Percentiles rank a stretch among this genome's conserved stretches.
These are phyloP conservation scores for Perccottus glenii DNA, from an alignment of 2,113 vertebrate species.

Conservation along the genomic window DNA sequence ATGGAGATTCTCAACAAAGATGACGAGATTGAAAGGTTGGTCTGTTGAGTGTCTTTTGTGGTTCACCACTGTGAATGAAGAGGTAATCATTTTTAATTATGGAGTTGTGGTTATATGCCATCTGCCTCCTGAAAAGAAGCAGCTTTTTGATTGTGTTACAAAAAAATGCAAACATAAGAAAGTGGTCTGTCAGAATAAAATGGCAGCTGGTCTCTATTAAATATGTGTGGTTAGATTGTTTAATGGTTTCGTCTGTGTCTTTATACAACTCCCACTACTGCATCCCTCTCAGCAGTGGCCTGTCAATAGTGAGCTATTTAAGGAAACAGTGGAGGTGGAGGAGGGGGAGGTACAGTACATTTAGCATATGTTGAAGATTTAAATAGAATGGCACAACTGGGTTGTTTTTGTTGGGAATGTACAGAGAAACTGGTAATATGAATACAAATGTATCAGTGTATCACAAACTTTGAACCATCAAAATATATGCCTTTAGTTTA, in stretches of 20 bases:
- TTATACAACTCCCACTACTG: constrained; percentile 17
- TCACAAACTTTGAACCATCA: too few relatives aligned
- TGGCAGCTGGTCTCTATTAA: constrained; percentile 19
- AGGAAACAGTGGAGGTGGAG: constrained; percentile 25
- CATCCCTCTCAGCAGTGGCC: constrained; percentile 52
- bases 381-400: constrained; percentile 1
- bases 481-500: background rate
- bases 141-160: constrained; percentile 31
- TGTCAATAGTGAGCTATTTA: constrained; percentile 66
- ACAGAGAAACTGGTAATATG: background rate
- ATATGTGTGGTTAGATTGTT: constrained; percentile 31
- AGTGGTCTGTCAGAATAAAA: constrained; percentile 18
- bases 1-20: constrained; percentile 97
- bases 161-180: constrained; percentile 13
- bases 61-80: constrained; percentile 29
- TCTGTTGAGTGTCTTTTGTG: constrained; percentile 27
- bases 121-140: constrained; percentile 20
- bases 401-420: background rate
- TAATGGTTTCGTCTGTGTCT: constrained; percentile 42
- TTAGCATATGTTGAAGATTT: constrained; percentile 23
- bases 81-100: constrained; percentile 22
- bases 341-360: constrained; percentile 1
- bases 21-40: constrained; percentile 89
- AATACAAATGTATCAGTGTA: too few relatives aligned
- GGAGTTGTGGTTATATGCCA: constrained; percentile 15